Conservation (phyloP, 2,113 vertebrate species). For the Calonectris borealis region DNA sequence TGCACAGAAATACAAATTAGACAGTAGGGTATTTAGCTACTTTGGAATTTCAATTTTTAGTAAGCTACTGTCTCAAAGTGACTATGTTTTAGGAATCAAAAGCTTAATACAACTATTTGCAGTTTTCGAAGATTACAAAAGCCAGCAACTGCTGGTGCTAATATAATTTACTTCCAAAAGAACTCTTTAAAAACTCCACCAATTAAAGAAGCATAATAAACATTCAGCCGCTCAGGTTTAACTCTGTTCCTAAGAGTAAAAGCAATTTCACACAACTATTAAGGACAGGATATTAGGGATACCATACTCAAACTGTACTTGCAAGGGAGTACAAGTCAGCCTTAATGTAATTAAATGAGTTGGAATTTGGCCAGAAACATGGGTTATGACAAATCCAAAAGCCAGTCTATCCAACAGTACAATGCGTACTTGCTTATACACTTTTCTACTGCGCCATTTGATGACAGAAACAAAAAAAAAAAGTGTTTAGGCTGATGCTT, state of each 20-base stretch:
- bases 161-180: neutral
- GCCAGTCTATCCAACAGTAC: constrained; percentile 21
- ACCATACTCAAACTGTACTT: neutral
- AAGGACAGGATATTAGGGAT: neutral
- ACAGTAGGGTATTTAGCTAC: neutral
- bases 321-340: constrained; percentile 21
- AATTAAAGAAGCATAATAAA: neutral
- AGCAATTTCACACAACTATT: neutral
- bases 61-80: neutral
- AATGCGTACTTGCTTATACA: constrained; percentile 52
- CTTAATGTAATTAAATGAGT: constrained; percentile 1
- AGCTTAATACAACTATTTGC: neutral
- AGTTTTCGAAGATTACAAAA: neutral
- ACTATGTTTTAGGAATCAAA: neutral
- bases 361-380: constrained; percentile 40
- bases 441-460: neutral
- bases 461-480: neutral
- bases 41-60: neutral
- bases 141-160: neutral
- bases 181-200: neutral
- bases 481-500: neutral
- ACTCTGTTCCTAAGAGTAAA: neutral
- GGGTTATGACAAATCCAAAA: constrained; percentile 36
- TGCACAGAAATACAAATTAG: neutral
- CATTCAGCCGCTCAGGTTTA: neutral